phyloP scores from a whole-genome alignment of 1,140 invertebrate genomes.

The Habropoda laboriosa region DNA sequence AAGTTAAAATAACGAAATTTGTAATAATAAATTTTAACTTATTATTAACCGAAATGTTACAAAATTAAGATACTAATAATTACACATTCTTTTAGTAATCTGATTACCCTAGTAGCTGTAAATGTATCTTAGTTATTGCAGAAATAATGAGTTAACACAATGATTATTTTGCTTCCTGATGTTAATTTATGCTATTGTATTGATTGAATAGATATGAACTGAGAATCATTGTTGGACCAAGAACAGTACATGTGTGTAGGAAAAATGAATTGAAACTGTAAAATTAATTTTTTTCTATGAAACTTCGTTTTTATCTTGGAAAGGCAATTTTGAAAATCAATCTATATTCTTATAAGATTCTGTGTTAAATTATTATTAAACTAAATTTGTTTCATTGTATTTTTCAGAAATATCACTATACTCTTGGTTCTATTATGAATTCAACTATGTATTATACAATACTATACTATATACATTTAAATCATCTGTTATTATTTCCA shows the following conservation, averaged over 20 bases:
- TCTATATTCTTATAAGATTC: no score
- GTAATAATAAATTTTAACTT: background rate
- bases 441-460: background rate
- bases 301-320: background rate
- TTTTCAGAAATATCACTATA: background rate
- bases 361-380: no score
- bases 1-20: background rate
- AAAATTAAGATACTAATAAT: background rate
- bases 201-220: no score
- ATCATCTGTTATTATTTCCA: background rate
- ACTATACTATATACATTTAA: background rate
- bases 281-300: no score
- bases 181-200: background rate
- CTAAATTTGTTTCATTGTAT: background rate
- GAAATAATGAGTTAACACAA: background rate
- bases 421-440: background rate
- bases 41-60: background rate
- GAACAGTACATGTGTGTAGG: background rate
- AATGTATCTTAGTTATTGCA: background rate
- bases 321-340: background rate
- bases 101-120: background rate
- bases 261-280: background rate
- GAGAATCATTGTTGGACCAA: constrained; percentile 9
- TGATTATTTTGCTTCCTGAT: background rate
- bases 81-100: background rate